Percentiles rank a stretch among this genome's conserved stretches.
These are phyloP conservation scores for Heliconius cydno DNA, from an alignment of 2,888 invertebrate species.

Conservation along the genomic window DNA sequence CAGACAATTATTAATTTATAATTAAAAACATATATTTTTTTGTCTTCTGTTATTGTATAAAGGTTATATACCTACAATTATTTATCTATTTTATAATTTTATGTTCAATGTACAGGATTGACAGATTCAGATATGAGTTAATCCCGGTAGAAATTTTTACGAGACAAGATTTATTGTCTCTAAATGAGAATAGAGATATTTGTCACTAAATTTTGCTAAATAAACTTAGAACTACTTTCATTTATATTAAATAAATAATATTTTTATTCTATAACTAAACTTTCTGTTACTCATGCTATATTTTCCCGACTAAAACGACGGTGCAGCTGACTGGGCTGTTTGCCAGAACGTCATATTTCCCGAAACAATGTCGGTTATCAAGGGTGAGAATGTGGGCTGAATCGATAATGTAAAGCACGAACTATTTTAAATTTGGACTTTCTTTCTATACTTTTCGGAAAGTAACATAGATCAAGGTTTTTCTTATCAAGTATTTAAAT, in stretches of 20 bases:
- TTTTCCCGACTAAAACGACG: neutral
- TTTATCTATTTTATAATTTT: no score
- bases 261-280: neutral
- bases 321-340: constrained; percentile 24
- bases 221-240: neutral
- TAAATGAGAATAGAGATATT: neutral
- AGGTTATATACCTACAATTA: no score
- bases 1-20: no score
- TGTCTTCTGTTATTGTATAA: no score
- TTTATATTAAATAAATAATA: no score
- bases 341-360: constrained; percentile 24
- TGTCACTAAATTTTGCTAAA: neutral
- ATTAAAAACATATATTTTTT: no score
- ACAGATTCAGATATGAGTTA: no score
- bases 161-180: no score
- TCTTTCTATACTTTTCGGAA: neutral
- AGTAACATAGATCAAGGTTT: neutral
- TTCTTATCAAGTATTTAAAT: neutral
- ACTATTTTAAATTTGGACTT: neutral
- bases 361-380: constrained; percentile 24
- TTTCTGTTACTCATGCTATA: neutral
- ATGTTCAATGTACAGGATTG: no score
- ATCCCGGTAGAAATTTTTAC: no score
- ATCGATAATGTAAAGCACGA: constrained; percentile 5
- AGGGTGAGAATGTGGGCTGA: constrained; percentile 26